These are phyloP conservation scores for Dasysyrphus albostriatus DNA, from an alignment of 2,888 invertebrate species.

Conservation along the genomic window DNA sequence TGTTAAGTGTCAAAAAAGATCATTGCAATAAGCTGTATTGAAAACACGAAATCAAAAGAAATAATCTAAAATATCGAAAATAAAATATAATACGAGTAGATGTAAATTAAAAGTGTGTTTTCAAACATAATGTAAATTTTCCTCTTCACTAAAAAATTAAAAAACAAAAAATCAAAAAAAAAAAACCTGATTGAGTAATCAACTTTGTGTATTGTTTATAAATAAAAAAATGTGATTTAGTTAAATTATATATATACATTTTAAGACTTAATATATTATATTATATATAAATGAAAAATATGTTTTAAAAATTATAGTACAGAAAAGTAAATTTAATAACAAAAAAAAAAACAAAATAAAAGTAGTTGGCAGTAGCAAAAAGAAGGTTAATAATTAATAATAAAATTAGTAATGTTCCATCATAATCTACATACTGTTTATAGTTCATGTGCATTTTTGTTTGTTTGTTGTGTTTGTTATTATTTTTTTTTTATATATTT, in stretches of 20 bases:
- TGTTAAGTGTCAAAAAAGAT: too few relatives aligned
- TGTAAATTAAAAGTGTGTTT: constrained; percentile 23
- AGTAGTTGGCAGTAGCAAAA: constrained; percentile 52
- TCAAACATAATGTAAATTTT: constrained; percentile 32
- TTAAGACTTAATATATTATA: constrained; percentile 73
- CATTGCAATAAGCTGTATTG: not conserved
- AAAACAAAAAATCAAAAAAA: constrained; percentile 6
- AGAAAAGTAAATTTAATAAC: constrained; percentile 41
- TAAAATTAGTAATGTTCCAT: constrained; percentile 47
- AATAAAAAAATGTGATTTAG: constrained; percentile 75
- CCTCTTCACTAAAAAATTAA: constrained; percentile 36
- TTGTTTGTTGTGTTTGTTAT: constrained; percentile 56
- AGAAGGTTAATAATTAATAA: constrained; percentile 46
- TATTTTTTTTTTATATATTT: constrained; percentile 42
- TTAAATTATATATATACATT: constrained; percentile 74
- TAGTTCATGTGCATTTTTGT: constrained; percentile 70
- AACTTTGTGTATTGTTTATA: constrained; percentile 72
- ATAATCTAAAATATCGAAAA: constrained; percentile 1
- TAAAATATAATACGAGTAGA: constrained; percentile 1
- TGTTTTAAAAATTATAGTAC: constrained; percentile 37
- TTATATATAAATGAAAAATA: constrained; percentile 12
- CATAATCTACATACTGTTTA: constrained; percentile 67
- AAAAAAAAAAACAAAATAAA: constrained; percentile 27
- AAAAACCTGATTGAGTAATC: constrained; percentile 68
- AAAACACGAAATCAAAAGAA: not conserved